These are phyloP conservation scores for Smutsia gigantea DNA, from an alignment of 2,797 vertebrate species.

Conservation along the genomic window DNA sequence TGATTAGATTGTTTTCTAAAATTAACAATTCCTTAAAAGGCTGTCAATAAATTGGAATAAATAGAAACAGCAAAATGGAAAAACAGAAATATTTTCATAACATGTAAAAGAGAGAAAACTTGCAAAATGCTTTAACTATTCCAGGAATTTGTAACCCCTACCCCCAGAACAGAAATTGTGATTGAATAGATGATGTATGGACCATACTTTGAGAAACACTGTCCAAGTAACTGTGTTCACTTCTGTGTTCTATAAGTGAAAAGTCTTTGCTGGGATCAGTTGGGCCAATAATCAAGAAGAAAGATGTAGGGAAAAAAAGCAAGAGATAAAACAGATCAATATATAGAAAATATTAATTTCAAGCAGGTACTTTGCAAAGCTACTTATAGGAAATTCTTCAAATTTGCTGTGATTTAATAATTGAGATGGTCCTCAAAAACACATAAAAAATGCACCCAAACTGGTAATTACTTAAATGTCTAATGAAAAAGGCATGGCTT, in stretches of 20 bases:
- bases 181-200: neutral
- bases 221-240: neutral
- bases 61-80: neutral
- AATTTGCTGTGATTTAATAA: neutral
- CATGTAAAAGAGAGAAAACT: fast-evolving
- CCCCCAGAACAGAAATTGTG: fast-evolving
- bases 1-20: neutral
- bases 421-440: neutral
- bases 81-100: neutral
- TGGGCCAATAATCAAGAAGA: neutral
- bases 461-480: neutral
- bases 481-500: neutral
- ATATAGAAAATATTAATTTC: neutral
- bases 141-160: neutral
- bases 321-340: neutral
- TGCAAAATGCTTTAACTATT: neutral
- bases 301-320: neutral
- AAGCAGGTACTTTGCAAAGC: neutral
- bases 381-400: neutral
- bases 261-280: neutral
- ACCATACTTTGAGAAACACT: neutral
- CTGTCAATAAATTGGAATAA: neutral
- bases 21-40: conserved; percentile 19
- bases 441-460: neutral
- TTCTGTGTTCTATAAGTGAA: neutral